These are phyloP conservation scores for Lepetodrilus schrolli DNA, from an alignment of 2,888 invertebrate species.

Conservation along the genomic window DNA sequence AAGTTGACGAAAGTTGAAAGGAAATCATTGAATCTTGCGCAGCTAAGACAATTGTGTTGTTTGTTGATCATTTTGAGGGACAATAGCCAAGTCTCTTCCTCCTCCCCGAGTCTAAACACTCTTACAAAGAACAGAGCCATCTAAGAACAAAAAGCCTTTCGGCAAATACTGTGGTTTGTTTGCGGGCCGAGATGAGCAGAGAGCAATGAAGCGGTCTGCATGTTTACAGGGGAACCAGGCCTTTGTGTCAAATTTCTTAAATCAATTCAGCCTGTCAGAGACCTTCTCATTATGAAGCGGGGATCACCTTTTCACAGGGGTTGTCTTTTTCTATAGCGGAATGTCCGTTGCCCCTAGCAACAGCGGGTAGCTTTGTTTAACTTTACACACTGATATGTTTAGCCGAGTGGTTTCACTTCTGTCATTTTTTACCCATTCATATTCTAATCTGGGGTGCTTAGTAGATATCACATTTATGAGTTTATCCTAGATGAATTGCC, in stretches of 20 bases:
- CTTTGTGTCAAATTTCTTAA: slow-evolving; percentile 51
- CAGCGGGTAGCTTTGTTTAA: slow-evolving; percentile 51
- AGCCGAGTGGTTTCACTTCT: slow-evolving; percentile 40
- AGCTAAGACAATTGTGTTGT: slow-evolving; percentile 29
- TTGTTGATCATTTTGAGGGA: slow-evolving; percentile 31
- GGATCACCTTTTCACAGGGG: slow-evolving; percentile 30
- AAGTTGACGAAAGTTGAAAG: slow-evolving; percentile 29
- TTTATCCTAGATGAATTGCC: slow-evolving; percentile 37
- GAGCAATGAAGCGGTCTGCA: slow-evolving; percentile 25
- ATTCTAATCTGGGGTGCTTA: slow-evolving; percentile 44
- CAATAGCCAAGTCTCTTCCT: slow-evolving; percentile 28
- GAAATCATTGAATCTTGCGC: slow-evolving; percentile 25
- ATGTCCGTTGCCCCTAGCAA: slow-evolving; percentile 47
- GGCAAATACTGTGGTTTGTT: slow-evolving; percentile 26
- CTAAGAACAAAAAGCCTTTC: slow-evolving; percentile 30
- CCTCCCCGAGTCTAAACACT: slow-evolving; percentile 32
- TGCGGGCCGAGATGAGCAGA: slow-evolving; percentile 8
- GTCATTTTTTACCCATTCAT: slow-evolving; percentile 42
- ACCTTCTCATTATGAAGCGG: slow-evolving; percentile 41
- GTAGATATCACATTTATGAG: slow-evolving; percentile 47
- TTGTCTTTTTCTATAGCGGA: slow-evolving; percentile 39
- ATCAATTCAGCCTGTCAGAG: slow-evolving; percentile 44
- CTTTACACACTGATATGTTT: slow-evolving; percentile 42
- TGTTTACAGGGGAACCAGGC: slow-evolving; percentile 38
- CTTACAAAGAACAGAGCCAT: slow-evolving; percentile 22